These are phyloP conservation scores for Bos indicus DNA, from an alignment of 2,113 vertebrate species.

Conservation along the genomic window DNA sequence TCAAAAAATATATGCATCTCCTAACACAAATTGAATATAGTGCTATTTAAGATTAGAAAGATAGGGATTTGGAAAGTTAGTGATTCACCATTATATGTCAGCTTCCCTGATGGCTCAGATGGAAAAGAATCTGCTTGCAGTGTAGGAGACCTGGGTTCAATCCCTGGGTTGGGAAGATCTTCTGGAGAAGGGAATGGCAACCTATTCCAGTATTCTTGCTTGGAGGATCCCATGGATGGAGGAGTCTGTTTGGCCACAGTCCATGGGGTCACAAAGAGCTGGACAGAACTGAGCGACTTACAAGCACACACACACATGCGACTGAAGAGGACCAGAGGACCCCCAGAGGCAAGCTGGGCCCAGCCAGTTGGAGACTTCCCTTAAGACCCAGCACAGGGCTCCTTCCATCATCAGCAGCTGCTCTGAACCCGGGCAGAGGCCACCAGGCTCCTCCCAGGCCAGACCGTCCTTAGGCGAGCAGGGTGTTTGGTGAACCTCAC, in stretches of 20 bases:
- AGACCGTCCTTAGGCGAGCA: neutral
- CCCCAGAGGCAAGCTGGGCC: neutral
- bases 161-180: neutral
- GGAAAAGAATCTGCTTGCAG: neutral
- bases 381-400: neutral
- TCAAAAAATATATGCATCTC: neutral
- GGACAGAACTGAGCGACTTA: neutral
- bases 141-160: neutral
- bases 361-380: neutral
- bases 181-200: neutral
- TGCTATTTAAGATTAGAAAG: neutral
- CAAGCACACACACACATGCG: accelerated
- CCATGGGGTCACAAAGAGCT: neutral
- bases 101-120: neutral
- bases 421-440: neutral
- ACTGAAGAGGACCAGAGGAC: neutral
- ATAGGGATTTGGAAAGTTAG: neutral
- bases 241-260: neutral
- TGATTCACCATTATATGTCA: neutral
- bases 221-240: neutral
- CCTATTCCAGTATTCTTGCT: neutral
- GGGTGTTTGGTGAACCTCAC: neutral
- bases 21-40: neutral
- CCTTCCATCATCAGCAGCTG: neutral
- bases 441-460: neutral